A percentile compares a stretch with the other conserved stretches of the same genome.
Conservation (phyloP, 2,113 vertebrate genomes). For the Alectura lathami region DNA sequence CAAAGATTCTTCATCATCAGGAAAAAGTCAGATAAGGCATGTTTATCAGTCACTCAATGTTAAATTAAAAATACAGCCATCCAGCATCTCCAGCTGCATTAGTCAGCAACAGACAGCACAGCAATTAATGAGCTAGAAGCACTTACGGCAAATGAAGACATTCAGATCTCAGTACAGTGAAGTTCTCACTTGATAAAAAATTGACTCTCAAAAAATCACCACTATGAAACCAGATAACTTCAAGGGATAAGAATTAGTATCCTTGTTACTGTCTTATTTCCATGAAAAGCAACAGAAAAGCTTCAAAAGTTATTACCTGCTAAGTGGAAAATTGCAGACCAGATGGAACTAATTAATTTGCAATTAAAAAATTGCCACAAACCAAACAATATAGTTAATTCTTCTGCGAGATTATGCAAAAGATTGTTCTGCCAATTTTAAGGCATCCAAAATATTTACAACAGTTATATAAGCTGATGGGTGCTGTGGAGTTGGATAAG, state of each 20-base stretch:
- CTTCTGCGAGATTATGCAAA: constrained; percentile 33
- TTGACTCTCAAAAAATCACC: neutral
- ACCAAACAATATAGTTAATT: constrained; percentile 74
- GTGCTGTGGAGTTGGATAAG: neutral
- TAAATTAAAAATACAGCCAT: constrained; percentile 67
- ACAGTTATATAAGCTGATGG: neutral
- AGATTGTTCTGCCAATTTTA: neutral
- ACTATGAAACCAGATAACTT: constrained; percentile 38
- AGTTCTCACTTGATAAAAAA: neutral
- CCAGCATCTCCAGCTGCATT: constrained; percentile 61
- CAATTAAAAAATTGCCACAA: constrained; percentile 75
- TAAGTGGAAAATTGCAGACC: constrained; percentile 75
- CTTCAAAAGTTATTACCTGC: constrained; percentile 73
- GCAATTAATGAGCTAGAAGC: constrained; percentile 58
- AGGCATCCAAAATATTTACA: neutral
- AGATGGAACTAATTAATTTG: constrained; percentile 81
- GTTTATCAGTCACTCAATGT: constrained; percentile 63
- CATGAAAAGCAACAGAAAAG: constrained; percentile 72
- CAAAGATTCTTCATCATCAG: constrained; percentile 19
- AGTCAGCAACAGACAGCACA: constrained; percentile 60
- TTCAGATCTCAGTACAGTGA: constrained; percentile 31
- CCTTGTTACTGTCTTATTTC: constrained; percentile 47
- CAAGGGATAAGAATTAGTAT: constrained; percentile 8
- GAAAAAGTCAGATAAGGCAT: constrained; percentile 32
- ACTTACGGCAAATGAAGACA: neutral